Base-by-base conservation (phyloP, 2,113 vertebrate genomes). In the Phycodurus eques region DNA sequence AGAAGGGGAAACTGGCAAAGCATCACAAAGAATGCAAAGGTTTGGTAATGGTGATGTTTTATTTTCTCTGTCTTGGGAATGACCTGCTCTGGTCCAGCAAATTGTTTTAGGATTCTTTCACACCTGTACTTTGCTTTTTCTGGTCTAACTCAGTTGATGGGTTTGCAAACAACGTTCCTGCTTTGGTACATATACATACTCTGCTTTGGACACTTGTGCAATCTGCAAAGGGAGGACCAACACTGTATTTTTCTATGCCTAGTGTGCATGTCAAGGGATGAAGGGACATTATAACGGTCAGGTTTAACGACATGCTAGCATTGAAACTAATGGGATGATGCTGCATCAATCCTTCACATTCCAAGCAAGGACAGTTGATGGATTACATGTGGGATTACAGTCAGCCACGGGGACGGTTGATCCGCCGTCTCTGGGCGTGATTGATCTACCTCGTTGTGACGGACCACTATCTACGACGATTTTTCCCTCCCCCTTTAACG, bases 341-440 rank as follows among this genome's bases (percentile, higher is more conserved):
- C 20, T 62, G 42, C 77, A 80, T 62, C 76, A 77, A 79, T 80
- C 77, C 68, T 49, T 49, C 80, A 83, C 76, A 73, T 63, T 70
- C 70, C 75, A 71, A 71, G 73, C 72, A 47, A 13, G 4, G 54
- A 76, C 74, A 71, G 70, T 83, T 89, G 88, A 92, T 82, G 84
- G 90, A 92, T 91, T 85, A 88, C 82, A 78, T 78, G 83, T 39
- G 82, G 84, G 87, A 88, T 90, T 87, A 89, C 74, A 78, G 75
- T 62, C 70, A 66, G 74, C 57, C 68, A 15, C 71, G 70, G 31
- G 80, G 79, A 85, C 20, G 44, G 75, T 44, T 79, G 81, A 81
- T 80, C 75, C 51, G 72, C 76, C 54, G 74, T 80, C 76, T 75
- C 11, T 61, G 2, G 78, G 67, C 1, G 42, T 79, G 90, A 91